A percentile compares a stretch with the other conserved stretches of the same genome.
These are phyloP conservation scores for Macrosteles quadrilineatus DNA, from an alignment of 1,140 invertebrate species.

Conservation along the genomic window DNA sequence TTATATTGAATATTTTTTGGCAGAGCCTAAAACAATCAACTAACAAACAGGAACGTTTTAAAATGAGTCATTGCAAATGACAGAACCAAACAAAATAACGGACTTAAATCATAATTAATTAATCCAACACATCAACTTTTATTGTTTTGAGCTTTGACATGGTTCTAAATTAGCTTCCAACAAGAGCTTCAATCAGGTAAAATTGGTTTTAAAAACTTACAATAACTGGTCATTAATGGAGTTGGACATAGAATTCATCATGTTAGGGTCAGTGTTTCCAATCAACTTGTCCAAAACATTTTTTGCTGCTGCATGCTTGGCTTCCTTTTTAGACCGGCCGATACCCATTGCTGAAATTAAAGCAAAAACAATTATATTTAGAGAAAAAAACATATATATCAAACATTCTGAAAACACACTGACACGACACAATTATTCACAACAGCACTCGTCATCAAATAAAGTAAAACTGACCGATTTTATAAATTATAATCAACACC, in stretches of 20 bases:
- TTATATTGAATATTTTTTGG: background rate
- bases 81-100: background rate
- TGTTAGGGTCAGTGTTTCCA: constrained; percentile 46
- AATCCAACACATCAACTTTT: background rate
- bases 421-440: too few species aligned
- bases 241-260: constrained; percentile 27
- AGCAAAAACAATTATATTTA: too few species aligned
- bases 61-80: background rate
- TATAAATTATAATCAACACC: too few species aligned
- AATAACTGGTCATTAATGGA: constrained; percentile 22
- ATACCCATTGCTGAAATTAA: constrained; percentile 76
- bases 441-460: too few species aligned
- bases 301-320: constrained; percentile 92
- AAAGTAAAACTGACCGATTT: too few species aligned
- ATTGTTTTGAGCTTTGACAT: background rate
- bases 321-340: constrained; percentile 95
- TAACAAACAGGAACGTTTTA: background rate
- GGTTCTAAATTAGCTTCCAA: background rate
- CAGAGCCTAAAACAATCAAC: background rate
- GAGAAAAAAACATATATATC: too few species aligned
- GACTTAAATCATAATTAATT: background rate
- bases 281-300: constrained; percentile 75
- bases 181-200: background rate
- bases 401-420: too few species aligned
- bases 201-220: background rate